Evolutionary conservation across 2,888 invertebrate species (phyloP).

Genomic region (Chrysolina haemoptera): DNA sequence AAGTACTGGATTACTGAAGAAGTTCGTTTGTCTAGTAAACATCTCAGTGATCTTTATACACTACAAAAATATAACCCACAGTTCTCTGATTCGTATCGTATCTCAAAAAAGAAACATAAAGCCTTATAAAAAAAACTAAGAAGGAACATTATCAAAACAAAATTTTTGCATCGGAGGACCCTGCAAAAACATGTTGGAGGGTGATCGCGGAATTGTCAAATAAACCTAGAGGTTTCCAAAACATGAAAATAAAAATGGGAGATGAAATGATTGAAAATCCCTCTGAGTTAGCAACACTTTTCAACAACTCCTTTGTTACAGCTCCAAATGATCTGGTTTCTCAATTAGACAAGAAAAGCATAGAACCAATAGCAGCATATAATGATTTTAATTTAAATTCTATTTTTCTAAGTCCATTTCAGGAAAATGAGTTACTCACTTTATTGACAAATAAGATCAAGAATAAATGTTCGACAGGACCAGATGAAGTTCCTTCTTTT

Average conservation of each 20-base stretch:
- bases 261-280: too few relatives aligned
- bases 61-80: constrained; percentile 10
- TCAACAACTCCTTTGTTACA: constrained; percentile 9
- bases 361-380: not conserved
- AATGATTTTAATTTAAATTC: too few relatives aligned
- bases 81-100: not conserved
- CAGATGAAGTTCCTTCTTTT: not conserved
- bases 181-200: constrained; percentile 2
- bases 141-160: too few relatives aligned
- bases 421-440: constrained; percentile 13
- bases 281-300: too few relatives aligned
- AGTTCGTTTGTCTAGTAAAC: not conserved
- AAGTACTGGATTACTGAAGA: not conserved
- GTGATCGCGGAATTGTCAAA: not conserved
- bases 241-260: too few relatives aligned
- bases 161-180: too few relatives aligned
- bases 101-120: too few relatives aligned
- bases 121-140: too few relatives aligned
- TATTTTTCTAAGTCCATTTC: constrained; percentile 12
- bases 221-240: not conserved
- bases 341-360: constrained; percentile 4
- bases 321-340: constrained; percentile 24
- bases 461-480: constrained; percentile 15
- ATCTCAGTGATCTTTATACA: constrained; percentile 11
- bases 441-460: not conserved